These are phyloP conservation scores for Lagria hirta DNA, from an alignment of 2,888 invertebrate genomes.

Conservation along the genomic window DNA sequence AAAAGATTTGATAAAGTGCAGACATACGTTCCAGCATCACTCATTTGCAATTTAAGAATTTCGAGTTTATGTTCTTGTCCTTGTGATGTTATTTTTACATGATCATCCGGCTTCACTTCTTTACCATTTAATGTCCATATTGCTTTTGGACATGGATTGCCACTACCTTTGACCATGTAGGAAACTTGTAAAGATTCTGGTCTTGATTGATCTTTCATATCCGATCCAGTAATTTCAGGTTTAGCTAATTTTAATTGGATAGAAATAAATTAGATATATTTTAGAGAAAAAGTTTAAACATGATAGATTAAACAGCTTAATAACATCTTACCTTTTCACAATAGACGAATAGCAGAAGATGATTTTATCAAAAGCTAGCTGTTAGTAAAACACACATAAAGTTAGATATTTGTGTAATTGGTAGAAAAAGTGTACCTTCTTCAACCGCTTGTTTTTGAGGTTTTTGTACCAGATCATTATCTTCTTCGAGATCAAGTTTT, in stretches of 20 bases:
- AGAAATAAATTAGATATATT: too few relatives aligned
- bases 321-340: conserved; percentile 23
- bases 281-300: not conserved
- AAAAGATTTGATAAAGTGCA: conserved; percentile 80
- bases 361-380: conserved; percentile 14
- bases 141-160: conserved; percentile 74
- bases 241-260: conserved; percentile 62
- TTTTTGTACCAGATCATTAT: conserved; percentile 69
- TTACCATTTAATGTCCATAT: conserved; percentile 79
- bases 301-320: too few relatives aligned
- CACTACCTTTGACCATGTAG: conserved; percentile 76
- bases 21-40: conserved; percentile 81
- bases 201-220: conserved; percentile 71
- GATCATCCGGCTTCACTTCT: conserved; percentile 64
- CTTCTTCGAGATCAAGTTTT: conserved; percentile 70
- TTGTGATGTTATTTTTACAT: conserved; percentile 62
- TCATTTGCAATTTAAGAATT: conserved; percentile 67
- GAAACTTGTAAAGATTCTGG: conserved; percentile 80
- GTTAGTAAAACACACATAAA: conserved; percentile 16
- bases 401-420: conserved; percentile 7
- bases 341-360: conserved; percentile 2
- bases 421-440: conserved; percentile 23
- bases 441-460: conserved; percentile 51
- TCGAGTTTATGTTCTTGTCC: conserved; percentile 74
- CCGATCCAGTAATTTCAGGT: conserved; percentile 71